Percentiles rank a stretch among this genome's conserved stretches.
Conservation (phyloP, 2,888 invertebrate genomes). For the Argyresthia goedartella region DNA sequence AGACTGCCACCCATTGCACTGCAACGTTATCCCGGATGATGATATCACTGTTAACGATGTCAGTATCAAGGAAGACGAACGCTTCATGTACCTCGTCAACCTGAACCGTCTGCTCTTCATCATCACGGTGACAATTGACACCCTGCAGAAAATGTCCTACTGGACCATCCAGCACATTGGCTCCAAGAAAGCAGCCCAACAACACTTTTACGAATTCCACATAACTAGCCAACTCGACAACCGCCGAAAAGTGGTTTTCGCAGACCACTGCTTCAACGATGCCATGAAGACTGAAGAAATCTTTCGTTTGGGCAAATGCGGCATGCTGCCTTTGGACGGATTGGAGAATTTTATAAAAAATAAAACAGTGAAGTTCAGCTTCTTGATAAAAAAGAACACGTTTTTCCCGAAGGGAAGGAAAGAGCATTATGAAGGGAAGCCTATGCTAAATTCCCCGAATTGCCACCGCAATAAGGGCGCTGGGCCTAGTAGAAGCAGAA, state of each 20-base stretch:
- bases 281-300: constrained; percentile 44
- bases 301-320: constrained; percentile 44
- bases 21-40: constrained; percentile 30
- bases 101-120: constrained; percentile 44
- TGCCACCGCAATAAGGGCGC: too few relatives aligned
- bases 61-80: constrained; percentile 31
- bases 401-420: constrained; percentile 14
- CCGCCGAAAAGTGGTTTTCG: constrained; percentile 38
- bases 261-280: constrained; percentile 51
- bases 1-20: constrained; percentile 38
- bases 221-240: constrained; percentile 38
- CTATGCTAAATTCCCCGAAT: too few relatives aligned
- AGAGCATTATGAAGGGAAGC: constrained; percentile 11
- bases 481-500: too few relatives aligned
- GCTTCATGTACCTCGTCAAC: constrained; percentile 34
- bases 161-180: constrained; percentile 54
- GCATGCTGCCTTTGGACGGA: constrained; percentile 37
- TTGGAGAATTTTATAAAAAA: constrained; percentile 38
- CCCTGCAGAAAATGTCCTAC: constrained; percentile 44
- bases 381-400: constrained; percentile 35
- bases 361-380: constrained; percentile 37
- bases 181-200: constrained; percentile 36
- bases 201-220: constrained; percentile 50
- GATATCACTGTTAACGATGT: constrained; percentile 34
- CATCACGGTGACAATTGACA: constrained; percentile 46